Base-by-base conservation (phyloP, 2,888 invertebrate species). In the Sphaerolaimus hirsutus region DNA sequence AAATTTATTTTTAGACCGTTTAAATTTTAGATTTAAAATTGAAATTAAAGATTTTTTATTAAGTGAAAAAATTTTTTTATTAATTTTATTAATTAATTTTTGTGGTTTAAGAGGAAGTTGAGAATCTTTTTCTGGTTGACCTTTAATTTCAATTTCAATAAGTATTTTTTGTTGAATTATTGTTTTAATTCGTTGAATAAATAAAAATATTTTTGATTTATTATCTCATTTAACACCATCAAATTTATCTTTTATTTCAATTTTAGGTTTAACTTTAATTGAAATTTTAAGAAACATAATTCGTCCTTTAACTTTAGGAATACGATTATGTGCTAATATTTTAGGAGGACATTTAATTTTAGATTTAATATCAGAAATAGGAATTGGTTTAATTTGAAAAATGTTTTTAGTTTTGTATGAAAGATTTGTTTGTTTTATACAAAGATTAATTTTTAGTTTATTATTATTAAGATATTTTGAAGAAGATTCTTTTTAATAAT, bases 41-140 rank as follows among this genome's bases (percentile, higher is more conserved):
- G 53, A 53, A 46, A 45, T 49, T 50, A 52, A 53, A 37, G 53
- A 50, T 47, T 51, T 49, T 41, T 53, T 54, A 52, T 53, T 53
- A 44, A 51, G 3, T 46, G 10, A 41, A 41, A 14, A 23, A 23
- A 41, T 23, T 10, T 41, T 45, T 53, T 52, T 43, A 45, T 45
- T 46, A 54, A 50, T 51, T 41, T 55, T 53, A 54, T 54, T 54
- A 41, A 55, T 47, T 46, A 55, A 51, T 22, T 52, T 54, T 49
- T 54, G 52, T 46, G 52, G 45, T 54, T 54, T 52, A 51, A 55
- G 17, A 32, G 47, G 54, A 55, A n/a, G n/a, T n/a, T n/a, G n/a
- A n/a, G n/a, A n/a, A n/a, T n/a, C n/a, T n/a, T n/a, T n/a, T n/a
- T n/a, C n/a, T n/a, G n/a, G n/a, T n/a, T n/a, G n/a, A n/a, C n/a